Conservation (phyloP, 2,113 vertebrate species). For the Salminus brasiliensis region DNA sequence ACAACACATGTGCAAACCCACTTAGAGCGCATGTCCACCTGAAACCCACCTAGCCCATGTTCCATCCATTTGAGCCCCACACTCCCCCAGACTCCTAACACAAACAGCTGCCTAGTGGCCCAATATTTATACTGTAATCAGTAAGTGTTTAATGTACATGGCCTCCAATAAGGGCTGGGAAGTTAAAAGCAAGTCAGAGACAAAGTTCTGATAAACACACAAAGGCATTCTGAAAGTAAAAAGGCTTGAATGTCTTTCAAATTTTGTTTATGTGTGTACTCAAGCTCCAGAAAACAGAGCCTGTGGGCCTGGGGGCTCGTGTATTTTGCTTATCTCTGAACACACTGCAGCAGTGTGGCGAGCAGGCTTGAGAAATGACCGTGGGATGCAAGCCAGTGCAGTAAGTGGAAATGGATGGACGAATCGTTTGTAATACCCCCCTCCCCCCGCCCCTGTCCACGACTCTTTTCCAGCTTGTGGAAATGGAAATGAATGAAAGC, state of each 20-base stretch:
- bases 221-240: slow-evolving; percentile 6
- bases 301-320: background rate
- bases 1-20: too few relatives aligned
- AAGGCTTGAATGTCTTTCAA: slow-evolving; percentile 10
- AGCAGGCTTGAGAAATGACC: slow-evolving; percentile 41
- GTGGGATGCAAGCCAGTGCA: slow-evolving; percentile 28
- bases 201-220: background rate
- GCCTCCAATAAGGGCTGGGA: background rate
- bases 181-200: background rate
- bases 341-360: slow-evolving; percentile 45
- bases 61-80: too few relatives aligned
- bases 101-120: background rate
- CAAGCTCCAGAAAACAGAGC: background rate
- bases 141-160: background rate
- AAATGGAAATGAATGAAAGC: slow-evolving; percentile 1
- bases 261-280: slow-evolving; percentile 36
- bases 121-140: background rate
- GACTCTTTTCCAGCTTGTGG: background rate
- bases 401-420: slow-evolving; percentile 25
- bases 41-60: too few relatives aligned
- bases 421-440: slow-evolving; percentile 4
- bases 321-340: slow-evolving; percentile 20
- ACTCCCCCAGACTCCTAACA: background rate
- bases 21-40: too few relatives aligned
- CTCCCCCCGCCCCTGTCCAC: background rate